Base-by-base conservation (phyloP, 2,888 invertebrate species). In the Linnaemya vulpina region DNA sequence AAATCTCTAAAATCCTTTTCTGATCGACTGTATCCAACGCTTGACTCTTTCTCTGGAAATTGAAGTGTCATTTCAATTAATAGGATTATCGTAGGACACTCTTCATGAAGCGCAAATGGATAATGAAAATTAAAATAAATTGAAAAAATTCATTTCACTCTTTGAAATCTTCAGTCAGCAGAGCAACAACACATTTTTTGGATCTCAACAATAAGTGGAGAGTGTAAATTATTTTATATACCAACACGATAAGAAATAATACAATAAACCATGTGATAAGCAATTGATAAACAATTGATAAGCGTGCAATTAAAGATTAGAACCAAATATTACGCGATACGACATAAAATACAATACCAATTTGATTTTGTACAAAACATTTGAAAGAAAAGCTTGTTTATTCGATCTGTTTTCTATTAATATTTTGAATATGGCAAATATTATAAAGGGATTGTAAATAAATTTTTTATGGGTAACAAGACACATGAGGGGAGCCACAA, bases 271-370 rank as follows among this genome's bases (percentile, higher is more conserved):
- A 38, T 49, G 22, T 70, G 78, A 78, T 78, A 70, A 78, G 30
- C 30, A 30, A 43, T 58, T 53, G 78, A 78, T 78, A 70, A 78
- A 20, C 30, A 30, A 43, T 58, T 53, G 70, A 78, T 70, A 78
- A 62, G 51, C 51, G 13, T 43, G n/a, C 15, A 53, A 71, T 43
- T 40, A 65, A 53, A 30, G 62, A 78, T 78, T 46, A 46, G 46
- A 63, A 63, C 13, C 2, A 43, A 15, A 40, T 53, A 43, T 43
- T 25, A 40, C 17, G 38, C 30, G 15, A 38, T 76, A 25, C 53
- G 49, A 40, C 43, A 75, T 55, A 43, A 11, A 30, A 53, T 63
- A 35, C 11, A 62, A 38, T 35, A 71, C 46, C 17, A 71, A 30
- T 58, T 58, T 43, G n/a, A 9, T 25, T 71, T 43, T 55, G 22